Conservation (phyloP, 37 sponge, comb jelly and placozoan genomes). For the Aplysina aerophoba region DNA sequence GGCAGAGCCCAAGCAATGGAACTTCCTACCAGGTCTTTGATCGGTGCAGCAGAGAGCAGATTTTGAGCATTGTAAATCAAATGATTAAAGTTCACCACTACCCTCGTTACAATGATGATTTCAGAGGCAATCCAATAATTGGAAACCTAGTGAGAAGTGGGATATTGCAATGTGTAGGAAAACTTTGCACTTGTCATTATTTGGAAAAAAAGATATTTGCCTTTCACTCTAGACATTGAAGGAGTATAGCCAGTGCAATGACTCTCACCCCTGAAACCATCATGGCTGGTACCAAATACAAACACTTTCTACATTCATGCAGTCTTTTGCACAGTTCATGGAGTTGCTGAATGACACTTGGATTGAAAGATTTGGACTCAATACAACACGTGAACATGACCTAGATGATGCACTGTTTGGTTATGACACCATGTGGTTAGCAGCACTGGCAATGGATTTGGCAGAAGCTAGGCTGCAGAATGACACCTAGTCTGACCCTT, state of each 20-base stretch:
- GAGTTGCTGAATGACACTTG: background rate
- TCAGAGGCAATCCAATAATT: constrained; percentile 15
- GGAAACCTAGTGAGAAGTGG: constrained; percentile 29
- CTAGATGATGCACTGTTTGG: constrained; percentile 11
- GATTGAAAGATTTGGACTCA: background rate
- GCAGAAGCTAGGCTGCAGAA: constrained; percentile 4
- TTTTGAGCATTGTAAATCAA: constrained; percentile 32
- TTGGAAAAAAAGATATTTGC: no score
- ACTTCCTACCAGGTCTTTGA: constrained; percentile 4
- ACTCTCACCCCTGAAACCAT: no score
- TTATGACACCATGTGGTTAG: constrained; percentile 68
- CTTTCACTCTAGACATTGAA: no score
- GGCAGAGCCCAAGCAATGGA: background rate
- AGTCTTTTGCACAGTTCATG: constrained; percentile 21
- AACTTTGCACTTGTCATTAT: no score
- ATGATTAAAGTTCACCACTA: constrained; percentile 56
- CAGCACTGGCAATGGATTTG: constrained; percentile 52
- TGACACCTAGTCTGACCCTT: constrained; percentile 1
- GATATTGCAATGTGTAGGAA: no score
- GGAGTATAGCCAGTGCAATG: no score
- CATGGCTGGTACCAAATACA: no score
- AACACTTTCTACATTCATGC: no score
- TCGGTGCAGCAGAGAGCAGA: constrained; percentile 11
- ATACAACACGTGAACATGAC: background rate
- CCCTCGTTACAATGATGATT: constrained; percentile 15